Percentiles rank a stretch among this genome's conserved stretches.
Conservation (phyloP, 2,888 invertebrate genomes). For the Machimus atricapillus region DNA sequence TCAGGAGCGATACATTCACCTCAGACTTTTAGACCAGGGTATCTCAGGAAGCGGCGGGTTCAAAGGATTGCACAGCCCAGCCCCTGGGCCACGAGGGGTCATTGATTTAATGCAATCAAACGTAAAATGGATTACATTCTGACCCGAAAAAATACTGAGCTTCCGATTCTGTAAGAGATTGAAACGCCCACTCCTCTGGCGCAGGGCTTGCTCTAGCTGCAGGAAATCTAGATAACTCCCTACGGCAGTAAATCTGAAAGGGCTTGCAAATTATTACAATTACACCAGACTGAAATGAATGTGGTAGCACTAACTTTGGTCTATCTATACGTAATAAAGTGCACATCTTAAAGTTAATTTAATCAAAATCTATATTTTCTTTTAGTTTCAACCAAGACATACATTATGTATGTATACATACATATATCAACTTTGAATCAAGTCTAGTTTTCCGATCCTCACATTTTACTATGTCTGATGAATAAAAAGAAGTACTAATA, state of each 20-base stretch:
- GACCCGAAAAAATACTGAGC: background rate
- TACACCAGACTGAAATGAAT: background rate
- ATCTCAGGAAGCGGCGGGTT: background rate
- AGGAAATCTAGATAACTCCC: background rate
- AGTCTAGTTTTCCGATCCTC: too few relatives aligned
- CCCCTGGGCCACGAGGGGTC: background rate
- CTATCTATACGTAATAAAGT: background rate
- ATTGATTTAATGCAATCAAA: conserved; percentile 21
- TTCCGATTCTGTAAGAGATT: background rate
- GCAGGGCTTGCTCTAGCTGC: background rate
- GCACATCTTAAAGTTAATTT: background rate
- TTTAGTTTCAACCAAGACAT: too few relatives aligned
- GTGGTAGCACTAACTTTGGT: background rate
- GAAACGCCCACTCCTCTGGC: background rate
- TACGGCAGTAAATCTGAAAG: background rate
- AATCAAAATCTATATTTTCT: too few relatives aligned
- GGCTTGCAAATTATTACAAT: background rate
- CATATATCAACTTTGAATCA: too few relatives aligned
- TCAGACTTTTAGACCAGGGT: background rate
- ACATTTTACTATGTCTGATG: too few relatives aligned
- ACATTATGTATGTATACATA: too few relatives aligned
- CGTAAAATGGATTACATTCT: conserved; percentile 22
- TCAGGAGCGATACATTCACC: background rate
- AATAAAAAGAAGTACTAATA: too few relatives aligned
- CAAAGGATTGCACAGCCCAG: background rate